Conservation (phyloP, 2,113 vertebrate genomes). For the Amphiprion percula region DNA sequence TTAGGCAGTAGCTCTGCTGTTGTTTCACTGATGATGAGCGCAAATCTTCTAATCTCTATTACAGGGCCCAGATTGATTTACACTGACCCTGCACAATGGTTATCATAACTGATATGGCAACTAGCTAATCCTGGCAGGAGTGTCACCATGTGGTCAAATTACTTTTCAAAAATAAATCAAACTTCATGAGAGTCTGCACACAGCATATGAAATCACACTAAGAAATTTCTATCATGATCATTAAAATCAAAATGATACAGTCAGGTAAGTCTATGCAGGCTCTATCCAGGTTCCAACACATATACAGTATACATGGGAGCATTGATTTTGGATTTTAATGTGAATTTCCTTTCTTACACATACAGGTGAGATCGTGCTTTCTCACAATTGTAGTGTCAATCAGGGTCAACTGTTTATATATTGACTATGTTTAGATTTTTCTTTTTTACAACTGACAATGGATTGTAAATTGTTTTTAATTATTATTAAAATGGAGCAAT, state of each 20-base stretch:
- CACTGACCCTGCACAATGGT: background rate
- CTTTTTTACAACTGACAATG: background rate
- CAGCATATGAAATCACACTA: background rate
- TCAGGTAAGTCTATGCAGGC: background rate
- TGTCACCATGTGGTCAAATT: background rate
- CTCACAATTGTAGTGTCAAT: too few species aligned
- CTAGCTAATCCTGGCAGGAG: background rate
- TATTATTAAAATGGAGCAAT: conserved; percentile 3
- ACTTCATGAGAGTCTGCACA: background rate
- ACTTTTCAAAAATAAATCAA: background rate
- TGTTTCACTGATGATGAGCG: background rate
- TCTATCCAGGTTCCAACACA: background rate
- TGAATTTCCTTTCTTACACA: background rate
- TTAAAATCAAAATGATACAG: background rate
- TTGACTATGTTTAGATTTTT: background rate
- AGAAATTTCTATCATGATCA: background rate
- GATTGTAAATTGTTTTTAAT: background rate
- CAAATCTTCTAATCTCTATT: background rate
- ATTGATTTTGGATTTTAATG: background rate
- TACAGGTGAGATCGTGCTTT: too few species aligned
- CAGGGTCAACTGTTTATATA: too few species aligned
- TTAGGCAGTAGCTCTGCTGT: background rate
- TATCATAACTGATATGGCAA: background rate
- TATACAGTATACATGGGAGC: too few species aligned
- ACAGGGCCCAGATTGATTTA: background rate